Evolutionary conservation across 2,113 vertebrate genomes (phyloP).

Genomic region (Eonycteris spelaea): DNA sequence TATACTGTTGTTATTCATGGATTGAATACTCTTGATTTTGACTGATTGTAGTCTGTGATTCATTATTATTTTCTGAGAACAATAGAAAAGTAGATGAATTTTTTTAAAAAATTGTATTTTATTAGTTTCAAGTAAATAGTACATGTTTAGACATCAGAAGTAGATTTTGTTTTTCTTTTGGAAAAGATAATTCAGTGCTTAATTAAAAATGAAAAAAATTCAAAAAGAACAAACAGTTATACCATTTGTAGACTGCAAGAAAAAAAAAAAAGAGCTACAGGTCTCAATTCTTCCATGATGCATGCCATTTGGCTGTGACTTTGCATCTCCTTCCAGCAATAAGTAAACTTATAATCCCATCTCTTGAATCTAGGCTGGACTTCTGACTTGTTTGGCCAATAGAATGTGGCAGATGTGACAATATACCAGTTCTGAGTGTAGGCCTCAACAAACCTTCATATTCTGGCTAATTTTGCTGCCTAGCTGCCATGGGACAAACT

Average conservation of each 20-base stretch:
- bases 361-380: not conserved
- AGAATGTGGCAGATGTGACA: not conserved
- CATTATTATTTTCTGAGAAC: conserved; percentile 19
- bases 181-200: conserved; percentile 24
- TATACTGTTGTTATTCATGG: not conserved
- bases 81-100: not conserved
- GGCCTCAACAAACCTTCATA: not conserved
- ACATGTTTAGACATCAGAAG: too few relatives aligned
- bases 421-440: not conserved
- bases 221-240: not conserved
- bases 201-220: conserved; percentile 20
- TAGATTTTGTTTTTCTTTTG: not conserved
- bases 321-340: not conserved
- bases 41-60: not conserved
- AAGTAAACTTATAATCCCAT: not conserved
- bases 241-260: not conserved
- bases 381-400: not conserved
- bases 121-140: too few relatives aligned
- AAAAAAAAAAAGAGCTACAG: not conserved
- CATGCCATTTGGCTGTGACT: not conserved
- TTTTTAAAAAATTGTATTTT: too few relatives aligned
- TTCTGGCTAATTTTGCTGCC: not conserved
- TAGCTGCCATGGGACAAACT: not conserved
- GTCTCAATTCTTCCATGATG: not conserved
- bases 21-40: not conserved